Conservation (phyloP, 2,888 invertebrate genomes). For the Eilema depressum region DNA sequence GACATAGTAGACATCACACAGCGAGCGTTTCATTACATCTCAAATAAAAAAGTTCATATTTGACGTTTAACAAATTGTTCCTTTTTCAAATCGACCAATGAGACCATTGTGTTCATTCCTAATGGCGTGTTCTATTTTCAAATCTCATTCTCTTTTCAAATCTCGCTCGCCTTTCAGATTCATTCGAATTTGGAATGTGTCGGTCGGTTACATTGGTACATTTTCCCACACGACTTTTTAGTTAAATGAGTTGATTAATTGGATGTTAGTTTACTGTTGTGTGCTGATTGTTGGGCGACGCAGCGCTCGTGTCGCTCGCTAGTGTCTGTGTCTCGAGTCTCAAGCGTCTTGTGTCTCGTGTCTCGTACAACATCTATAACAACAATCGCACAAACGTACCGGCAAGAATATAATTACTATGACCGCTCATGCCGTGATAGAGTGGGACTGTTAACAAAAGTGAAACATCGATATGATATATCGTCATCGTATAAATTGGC, state of each 20-base stretch:
- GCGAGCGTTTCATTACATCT: constrained; percentile 81
- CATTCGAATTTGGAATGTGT: constrained; percentile 86
- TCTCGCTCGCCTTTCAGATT: constrained; percentile 84
- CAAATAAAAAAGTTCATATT: constrained; percentile 86
- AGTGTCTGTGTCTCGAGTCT: constrained; percentile 20
- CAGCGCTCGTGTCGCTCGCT: constrained; percentile 21
- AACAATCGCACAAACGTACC: constrained; percentile 41
- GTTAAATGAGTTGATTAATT: constrained; percentile 86
- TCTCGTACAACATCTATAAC: constrained; percentile 26
- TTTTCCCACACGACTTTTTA: constrained; percentile 85
- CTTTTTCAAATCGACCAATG: constrained; percentile 87
- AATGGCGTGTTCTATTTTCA: constrained; percentile 87
- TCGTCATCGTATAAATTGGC: constrained; percentile 64
- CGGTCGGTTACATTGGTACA: constrained; percentile 72
- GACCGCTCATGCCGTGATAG: constrained; percentile 55
- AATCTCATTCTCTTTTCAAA: constrained; percentile 87
- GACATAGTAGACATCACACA: constrained; percentile 83
- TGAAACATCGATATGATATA: constrained; percentile 64
- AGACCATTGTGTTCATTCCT: constrained; percentile 85
- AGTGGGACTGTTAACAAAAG: constrained; percentile 58
- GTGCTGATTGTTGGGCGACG: constrained; percentile 42
- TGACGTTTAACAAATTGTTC: constrained; percentile 88
- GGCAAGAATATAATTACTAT: constrained; percentile 54
- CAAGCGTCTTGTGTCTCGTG: constrained; percentile 27
- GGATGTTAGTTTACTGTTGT: constrained; percentile 67